phyloP scores from a whole-genome alignment of 2,113 vertebrate species.

The Mohoua ochrocephala region DNA sequence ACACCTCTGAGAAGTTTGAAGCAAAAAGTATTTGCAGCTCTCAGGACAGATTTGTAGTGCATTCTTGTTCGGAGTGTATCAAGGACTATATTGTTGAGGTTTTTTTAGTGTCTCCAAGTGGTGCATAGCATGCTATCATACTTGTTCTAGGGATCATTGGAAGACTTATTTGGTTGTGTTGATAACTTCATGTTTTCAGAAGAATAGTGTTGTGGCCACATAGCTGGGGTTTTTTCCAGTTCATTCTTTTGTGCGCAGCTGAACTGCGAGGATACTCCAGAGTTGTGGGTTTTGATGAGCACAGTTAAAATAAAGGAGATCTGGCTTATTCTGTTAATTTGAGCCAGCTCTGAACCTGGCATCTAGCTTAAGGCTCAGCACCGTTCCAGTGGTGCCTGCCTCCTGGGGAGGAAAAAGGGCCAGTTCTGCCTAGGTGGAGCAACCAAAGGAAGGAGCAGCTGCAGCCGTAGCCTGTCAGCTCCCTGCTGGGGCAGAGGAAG shows the following conservation, averaged over 20 bases:
- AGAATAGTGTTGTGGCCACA: background rate
- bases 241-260: background rate
- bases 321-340: background rate
- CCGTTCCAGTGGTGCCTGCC: background rate
- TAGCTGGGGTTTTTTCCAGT: background rate
- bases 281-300: background rate
- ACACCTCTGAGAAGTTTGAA: background rate
- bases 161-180: background rate
- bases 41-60: background rate
- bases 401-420: background rate
- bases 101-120: background rate
- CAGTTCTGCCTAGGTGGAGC: background rate
- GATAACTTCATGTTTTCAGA: background rate
- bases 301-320: background rate
- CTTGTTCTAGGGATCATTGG: background rate
- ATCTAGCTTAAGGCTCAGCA: background rate
- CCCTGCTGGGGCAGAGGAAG: background rate
- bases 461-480: accelerated
- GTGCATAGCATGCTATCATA: background rate
- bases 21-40: background rate
- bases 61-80: background rate
- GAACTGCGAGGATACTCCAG: accelerated
- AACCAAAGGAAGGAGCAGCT: background rate
- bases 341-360: background rate
- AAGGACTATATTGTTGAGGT: background rate